phyloP scores from a whole-genome alignment of 2,888 invertebrate species.

The Incurvaria masculella region DNA sequence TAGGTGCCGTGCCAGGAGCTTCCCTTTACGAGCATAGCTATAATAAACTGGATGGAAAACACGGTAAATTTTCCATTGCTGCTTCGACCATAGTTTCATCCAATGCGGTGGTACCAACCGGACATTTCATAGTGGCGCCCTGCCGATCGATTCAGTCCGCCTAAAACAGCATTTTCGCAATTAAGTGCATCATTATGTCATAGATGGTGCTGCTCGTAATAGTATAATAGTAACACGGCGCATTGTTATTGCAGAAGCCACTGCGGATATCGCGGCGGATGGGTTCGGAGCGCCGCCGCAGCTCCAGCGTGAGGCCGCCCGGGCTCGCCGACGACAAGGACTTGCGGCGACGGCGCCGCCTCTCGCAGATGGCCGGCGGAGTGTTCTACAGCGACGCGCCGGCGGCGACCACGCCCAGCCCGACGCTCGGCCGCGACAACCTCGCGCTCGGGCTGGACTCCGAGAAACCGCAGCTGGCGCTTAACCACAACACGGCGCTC shows the following conservation, averaged over 20 bases:
- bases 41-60: too few relatives aligned
- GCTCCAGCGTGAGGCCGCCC: conserved; percentile 45
- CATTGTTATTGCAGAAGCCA: conserved; percentile 29
- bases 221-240: too few relatives aligned
- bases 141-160: too few relatives aligned
- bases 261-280: conserved; percentile 36
- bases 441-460: conserved; percentile 36
- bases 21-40: too few relatives aligned
- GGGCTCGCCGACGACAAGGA: conserved; percentile 42
- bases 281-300: conserved; percentile 39
- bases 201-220: too few relatives aligned
- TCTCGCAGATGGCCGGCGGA: conserved; percentile 48
- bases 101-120: too few relatives aligned
- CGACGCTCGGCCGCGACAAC: conserved; percentile 36
- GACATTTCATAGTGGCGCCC: too few relatives aligned
- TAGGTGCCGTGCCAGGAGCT: too few relatives aligned
- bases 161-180: too few relatives aligned
- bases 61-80: too few relatives aligned
- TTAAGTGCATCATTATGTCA: too few relatives aligned
- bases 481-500: conserved; percentile 2
- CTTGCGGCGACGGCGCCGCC: conserved; percentile 39
- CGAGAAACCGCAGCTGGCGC: conserved; percentile 34
- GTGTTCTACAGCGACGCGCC: conserved; percentile 46
- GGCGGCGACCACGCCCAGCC: conserved; percentile 20
- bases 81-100: too few relatives aligned